phyloP scores from a whole-genome alignment of 2,797 vertebrate genomes.

The Synaphobranchus kaupii region DNA sequence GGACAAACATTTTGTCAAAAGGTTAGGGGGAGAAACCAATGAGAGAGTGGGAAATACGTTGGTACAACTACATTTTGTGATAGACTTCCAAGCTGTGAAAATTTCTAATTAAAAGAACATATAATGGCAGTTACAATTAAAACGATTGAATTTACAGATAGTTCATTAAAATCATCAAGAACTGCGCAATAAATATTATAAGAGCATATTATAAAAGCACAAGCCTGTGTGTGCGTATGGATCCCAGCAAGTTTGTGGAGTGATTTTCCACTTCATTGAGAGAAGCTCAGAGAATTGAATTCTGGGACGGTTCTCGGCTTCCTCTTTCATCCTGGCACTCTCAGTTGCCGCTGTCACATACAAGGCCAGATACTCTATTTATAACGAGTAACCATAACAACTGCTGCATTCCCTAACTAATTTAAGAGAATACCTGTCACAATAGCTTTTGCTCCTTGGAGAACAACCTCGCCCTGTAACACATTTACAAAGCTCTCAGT shows the following conservation, averaged over 20 bases:
- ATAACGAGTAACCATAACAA: constrained; percentile 82
- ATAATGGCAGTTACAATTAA: background rate
- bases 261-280: constrained; percentile 22
- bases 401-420: constrained; percentile 59
- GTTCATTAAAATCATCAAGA: background rate
- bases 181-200: background rate
- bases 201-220: background rate
- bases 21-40: constrained; percentile 19
- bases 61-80: background rate
- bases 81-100: background rate
- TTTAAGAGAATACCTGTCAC: constrained; percentile 62
- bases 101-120: background rate
- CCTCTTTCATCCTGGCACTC: constrained; percentile 68
- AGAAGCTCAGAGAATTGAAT: constrained; percentile 55
- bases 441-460: constrained; percentile 56
- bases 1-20: constrained; percentile 56
- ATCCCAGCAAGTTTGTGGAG: constrained; percentile 49
- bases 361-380: constrained; percentile 72
- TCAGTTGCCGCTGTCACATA: constrained; percentile 72
- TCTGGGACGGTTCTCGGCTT: constrained; percentile 67
- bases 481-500: constrained; percentile 46
- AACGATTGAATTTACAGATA: background rate
- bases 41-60: background rate
- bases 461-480: constrained; percentile 38
- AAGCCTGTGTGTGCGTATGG: constrained; percentile 24